Conservation (phyloP, 2,113 vertebrate genomes). For the Campylorhamphus procurvoides region DNA sequence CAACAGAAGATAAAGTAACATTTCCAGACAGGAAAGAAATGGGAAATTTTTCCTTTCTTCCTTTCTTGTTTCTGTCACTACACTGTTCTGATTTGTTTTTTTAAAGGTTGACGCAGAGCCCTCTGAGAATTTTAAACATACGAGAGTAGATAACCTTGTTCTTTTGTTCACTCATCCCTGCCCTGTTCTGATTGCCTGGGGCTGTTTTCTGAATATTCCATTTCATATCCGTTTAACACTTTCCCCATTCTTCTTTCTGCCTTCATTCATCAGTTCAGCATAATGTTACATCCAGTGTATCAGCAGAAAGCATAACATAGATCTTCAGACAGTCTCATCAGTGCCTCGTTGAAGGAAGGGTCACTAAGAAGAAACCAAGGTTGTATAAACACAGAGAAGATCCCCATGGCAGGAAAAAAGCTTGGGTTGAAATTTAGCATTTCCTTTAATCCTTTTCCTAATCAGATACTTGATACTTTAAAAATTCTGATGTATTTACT, state of each 20-base stretch:
- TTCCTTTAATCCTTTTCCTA: not conserved
- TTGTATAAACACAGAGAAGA: not conserved
- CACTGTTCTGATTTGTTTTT: conserved; percentile 32
- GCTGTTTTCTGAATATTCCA: conserved; percentile 49
- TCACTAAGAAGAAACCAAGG: not conserved
- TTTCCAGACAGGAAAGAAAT: conserved; percentile 20
- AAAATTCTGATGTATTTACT: not conserved
- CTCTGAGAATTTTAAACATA: conserved; percentile 49
- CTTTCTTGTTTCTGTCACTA: conserved; percentile 6
- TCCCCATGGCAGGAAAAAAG: not conserved
- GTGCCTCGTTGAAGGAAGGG: not conserved
- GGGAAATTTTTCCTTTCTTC: not conserved
- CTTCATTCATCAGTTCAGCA: conserved; percentile 55
- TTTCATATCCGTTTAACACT: conserved; percentile 58
- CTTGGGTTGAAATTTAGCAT: not conserved
- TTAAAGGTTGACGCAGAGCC: conserved; percentile 40
- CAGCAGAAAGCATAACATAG: conserved; percentile 25
- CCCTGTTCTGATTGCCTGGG: conserved; percentile 30
- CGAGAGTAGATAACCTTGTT: conserved; percentile 64
- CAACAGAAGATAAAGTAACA: not conserved
- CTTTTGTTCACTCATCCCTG: conserved; percentile 59
- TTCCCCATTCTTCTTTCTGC: conserved; percentile 42
- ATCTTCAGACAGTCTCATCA: conserved; percentile 14
- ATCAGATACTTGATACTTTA: not conserved
- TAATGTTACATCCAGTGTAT: not conserved